Conservation (phyloP, 2,888 invertebrate genomes). For the Dynastes maya region DNA sequence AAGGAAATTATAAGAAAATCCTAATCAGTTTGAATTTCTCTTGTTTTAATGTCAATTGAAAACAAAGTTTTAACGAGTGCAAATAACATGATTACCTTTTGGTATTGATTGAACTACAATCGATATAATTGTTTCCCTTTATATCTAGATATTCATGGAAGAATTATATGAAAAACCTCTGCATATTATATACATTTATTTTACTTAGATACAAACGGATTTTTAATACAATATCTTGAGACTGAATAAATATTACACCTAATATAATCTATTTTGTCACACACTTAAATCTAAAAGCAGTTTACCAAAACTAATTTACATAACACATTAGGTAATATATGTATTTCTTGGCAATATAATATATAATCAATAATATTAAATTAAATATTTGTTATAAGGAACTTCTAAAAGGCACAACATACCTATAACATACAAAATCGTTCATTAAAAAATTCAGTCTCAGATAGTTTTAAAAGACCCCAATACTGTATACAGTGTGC, state of each 20-base stretch:
- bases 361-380: not conserved
- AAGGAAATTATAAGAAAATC: slow-evolving; percentile 53
- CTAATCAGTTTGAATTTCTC: slow-evolving; percentile 64
- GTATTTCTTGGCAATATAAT: not conserved
- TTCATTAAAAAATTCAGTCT: not conserved
- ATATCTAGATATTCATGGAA: too few relatives aligned
- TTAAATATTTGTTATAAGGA: not conserved
- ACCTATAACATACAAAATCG: not conserved
- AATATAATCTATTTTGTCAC: too few relatives aligned
- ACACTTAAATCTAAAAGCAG: too few relatives aligned
- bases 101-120: too few relatives aligned
- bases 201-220: too few relatives aligned
- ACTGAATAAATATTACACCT: not conserved
- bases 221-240: not conserved
- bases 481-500: too few relatives aligned
- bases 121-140: too few relatives aligned
- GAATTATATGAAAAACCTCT: too few relatives aligned
- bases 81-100: not conserved
- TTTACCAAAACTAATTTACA: too few relatives aligned
- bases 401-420: not conserved
- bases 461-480: not conserved
- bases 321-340: too few relatives aligned
- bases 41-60: slow-evolving; percentile 54
- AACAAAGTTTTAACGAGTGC: slow-evolving; percentile 48
- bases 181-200: too few relatives aligned